Evolutionary conservation across 1,140 invertebrate genomes (phyloP).

Genomic region (Goniozus legneri): DNA sequence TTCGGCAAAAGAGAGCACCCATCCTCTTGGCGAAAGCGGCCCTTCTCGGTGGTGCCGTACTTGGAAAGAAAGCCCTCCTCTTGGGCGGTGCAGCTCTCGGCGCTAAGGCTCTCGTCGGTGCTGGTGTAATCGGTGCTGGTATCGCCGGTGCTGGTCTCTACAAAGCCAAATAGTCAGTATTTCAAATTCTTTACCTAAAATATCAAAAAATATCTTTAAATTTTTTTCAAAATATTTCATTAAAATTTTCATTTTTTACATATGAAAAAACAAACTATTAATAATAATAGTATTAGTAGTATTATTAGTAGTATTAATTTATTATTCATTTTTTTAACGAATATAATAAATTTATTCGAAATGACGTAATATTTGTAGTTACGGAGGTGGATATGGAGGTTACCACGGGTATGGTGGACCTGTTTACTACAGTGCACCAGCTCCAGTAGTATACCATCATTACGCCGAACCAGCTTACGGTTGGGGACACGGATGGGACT

Average conservation of each 20-base stretch:
- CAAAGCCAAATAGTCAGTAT: conserved; percentile 24
- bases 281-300: background rate
- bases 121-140: conserved; percentile 10
- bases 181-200: background rate
- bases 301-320: background rate
- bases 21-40: background rate
- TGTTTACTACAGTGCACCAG: background rate
- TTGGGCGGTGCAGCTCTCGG: conserved; percentile 13
- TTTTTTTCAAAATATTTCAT: background rate
- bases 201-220: background rate
- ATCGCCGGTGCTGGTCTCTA: conserved; percentile 21
- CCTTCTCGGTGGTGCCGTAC: conserved; percentile 8
- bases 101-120: conserved; percentile 13
- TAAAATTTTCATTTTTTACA: background rate
- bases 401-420: background rate
- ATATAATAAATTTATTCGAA: background rate
- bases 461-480: no score
- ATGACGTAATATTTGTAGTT: conserved; percentile 6
- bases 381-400: conserved; percentile 7
- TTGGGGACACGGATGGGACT: no score
- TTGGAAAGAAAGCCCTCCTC: conserved; percentile 5
- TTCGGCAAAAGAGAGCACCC: background rate
- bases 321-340: background rate
- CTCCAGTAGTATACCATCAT: background rate
- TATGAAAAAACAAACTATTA: background rate